Percentiles rank a stretch among this genome's conserved stretches.
Conservation (phyloP, 2,113 vertebrate genomes). For the Chloropsis cyanopogon region DNA sequence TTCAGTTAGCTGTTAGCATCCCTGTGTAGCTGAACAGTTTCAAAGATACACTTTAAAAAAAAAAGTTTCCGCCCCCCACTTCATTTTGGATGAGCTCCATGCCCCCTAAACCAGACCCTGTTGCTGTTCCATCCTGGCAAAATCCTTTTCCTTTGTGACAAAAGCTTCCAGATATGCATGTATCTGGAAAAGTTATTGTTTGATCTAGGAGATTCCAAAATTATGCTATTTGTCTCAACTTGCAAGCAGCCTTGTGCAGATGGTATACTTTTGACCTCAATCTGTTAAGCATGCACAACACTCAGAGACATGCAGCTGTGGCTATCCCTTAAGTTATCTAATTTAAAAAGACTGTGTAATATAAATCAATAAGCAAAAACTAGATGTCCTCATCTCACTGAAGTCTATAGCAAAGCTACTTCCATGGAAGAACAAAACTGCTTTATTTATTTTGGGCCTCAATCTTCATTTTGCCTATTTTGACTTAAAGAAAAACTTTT, state of each 20-base stretch:
- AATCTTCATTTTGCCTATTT: not conserved
- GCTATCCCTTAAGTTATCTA: not conserved
- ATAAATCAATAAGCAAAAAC: not conserved
- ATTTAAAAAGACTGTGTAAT: not conserved
- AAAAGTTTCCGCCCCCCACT: fast-evolving
- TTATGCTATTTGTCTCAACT: not conserved
- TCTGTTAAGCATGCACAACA: not conserved
- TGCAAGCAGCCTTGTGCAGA: not conserved
- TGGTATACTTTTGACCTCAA: not conserved
- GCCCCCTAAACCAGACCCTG: not conserved
- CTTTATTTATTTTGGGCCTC: not conserved
- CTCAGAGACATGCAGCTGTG: not conserved
- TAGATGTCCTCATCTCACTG: not conserved
- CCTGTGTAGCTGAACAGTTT: not conserved
- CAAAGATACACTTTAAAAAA: not conserved
- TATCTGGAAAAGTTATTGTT: not conserved
- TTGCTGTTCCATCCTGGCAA: not conserved
- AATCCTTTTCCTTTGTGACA: not conserved
- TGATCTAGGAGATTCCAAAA: not conserved
- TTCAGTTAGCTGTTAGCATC: not conserved
- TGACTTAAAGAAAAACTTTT: not conserved
- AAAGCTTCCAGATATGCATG: not conserved
- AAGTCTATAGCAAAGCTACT: not conserved
- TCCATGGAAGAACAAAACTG: not conserved
- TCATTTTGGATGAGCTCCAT: not conserved